Percentiles rank a stretch among this genome's conserved stretches.
phyloP scores from a whole-genome alignment of 2,113 vertebrate species.

The Dromaius novaehollandiae region DNA sequence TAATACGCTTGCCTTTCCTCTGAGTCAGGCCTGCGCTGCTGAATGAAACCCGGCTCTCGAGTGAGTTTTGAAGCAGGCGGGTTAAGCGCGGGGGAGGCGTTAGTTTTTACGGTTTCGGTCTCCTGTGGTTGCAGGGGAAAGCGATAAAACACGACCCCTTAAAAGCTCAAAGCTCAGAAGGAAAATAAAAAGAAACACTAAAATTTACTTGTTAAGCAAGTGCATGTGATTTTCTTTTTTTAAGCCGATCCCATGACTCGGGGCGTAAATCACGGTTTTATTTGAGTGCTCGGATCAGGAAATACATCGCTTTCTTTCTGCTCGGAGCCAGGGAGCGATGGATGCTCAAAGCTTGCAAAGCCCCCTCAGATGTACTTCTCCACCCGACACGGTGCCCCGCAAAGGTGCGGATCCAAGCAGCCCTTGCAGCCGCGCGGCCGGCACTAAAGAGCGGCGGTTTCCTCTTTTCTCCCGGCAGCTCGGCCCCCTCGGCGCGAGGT shows the following conservation, averaged over 20 bases:
- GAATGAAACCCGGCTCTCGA: not conserved
- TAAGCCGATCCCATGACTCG: not conserved
- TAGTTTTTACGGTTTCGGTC: not conserved
- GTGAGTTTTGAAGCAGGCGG: not conserved
- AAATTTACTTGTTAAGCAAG: conserved; percentile 22
- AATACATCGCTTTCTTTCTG: not conserved
- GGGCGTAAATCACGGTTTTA: not conserved
- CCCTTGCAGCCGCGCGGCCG: not conserved
- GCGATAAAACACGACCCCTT: not conserved
- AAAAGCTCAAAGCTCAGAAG: not conserved
- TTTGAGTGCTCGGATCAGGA: not conserved
- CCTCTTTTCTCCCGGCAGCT: not conserved
- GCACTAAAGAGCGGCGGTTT: not conserved
- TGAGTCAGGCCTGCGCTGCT: not conserved
- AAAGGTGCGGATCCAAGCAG: not conserved
- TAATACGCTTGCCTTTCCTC: conserved; percentile 6
- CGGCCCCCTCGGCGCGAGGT: not conserved
- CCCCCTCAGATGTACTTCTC: not conserved
- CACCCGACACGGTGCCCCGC: not conserved
- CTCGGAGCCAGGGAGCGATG: not conserved
- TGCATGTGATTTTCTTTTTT: not conserved
- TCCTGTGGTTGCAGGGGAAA: not conserved
- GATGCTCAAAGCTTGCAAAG: not conserved
- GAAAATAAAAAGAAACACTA: conserved; percentile 21
- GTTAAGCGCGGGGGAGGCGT: not conserved